A percentile compares a stretch with the other conserved stretches of the same genome.
Evolutionary conservation across 1,140 invertebrate species (phyloP).

Genomic region (Cataglyphis hispanica): DNA sequence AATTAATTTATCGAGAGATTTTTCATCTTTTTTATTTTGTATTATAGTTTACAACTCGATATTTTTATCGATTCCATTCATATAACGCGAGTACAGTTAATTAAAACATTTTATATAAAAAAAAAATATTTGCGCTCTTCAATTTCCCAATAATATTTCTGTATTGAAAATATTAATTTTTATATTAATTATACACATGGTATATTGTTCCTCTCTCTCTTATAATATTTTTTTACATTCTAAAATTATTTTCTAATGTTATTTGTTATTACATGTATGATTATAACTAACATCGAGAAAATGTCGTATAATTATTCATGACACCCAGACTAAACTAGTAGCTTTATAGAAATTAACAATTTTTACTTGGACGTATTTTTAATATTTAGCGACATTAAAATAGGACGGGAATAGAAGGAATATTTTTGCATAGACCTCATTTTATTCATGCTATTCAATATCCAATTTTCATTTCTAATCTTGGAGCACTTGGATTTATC

Average conservation of each 20-base stretch:
- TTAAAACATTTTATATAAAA: background rate
- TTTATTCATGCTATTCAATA: conserved; percentile 39
- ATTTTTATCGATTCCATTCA: conserved; percentile 1
- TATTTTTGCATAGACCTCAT: conserved; percentile 2
- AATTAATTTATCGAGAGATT: background rate
- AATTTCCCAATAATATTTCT: background rate
- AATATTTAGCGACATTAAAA: background rate
- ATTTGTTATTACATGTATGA: background rate
- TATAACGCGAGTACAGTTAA: background rate
- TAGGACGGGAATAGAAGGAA: background rate
- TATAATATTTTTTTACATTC: background rate
- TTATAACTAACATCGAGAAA: too few species aligned
- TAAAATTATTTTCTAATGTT: background rate
- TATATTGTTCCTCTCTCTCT: too few species aligned
- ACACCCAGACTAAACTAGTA: background rate
- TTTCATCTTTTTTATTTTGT: background rate
- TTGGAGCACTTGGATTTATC: conserved; percentile 29
- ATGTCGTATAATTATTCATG: too few species aligned
- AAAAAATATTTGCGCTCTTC: background rate
- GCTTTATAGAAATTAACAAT: conserved; percentile 1
- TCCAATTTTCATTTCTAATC: conserved; percentile 10
- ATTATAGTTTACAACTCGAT: background rate
- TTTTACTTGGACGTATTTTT: background rate
- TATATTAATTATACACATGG: conserved; percentile 4
- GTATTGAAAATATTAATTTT: background rate